Conservation (phyloP, 2,797 vertebrate genomes). For the Pitangus sulphuratus region DNA sequence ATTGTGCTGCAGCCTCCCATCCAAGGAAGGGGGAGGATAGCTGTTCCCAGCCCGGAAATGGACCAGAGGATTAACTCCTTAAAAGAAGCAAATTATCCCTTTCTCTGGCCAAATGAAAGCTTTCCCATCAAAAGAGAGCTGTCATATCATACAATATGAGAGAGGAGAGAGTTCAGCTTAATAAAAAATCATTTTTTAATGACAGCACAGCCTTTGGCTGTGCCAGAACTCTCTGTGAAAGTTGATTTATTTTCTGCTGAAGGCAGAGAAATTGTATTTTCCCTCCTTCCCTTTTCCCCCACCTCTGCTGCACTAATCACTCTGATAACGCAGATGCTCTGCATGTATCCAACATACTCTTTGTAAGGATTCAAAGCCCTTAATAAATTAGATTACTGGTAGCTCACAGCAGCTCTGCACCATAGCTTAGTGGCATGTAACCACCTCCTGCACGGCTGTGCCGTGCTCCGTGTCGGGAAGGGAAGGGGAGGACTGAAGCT, state of each 20-base stretch:
- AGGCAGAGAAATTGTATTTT: slow-evolving; percentile 23
- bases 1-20: slow-evolving; percentile 82
- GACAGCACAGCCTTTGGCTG: slow-evolving; percentile 23
- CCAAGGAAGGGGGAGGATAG: slow-evolving; percentile 77
- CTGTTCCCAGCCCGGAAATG: slow-evolving; percentile 79
- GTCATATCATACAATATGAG: slow-evolving; percentile 73
- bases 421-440: neutral
- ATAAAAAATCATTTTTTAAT: slow-evolving; percentile 45
- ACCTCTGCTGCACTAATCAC: neutral
- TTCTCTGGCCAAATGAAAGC: slow-evolving; percentile 71
- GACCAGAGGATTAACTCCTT: slow-evolving; percentile 82
- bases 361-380: neutral
- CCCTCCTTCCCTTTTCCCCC: neutral
- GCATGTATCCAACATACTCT: neutral
- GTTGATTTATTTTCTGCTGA: slow-evolving; percentile 54
- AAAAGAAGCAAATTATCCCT: slow-evolving; percentile 73
- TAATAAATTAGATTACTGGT: slow-evolving; percentile 32
- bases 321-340: neutral
- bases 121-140: slow-evolving; percentile 72
- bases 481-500: neutral
- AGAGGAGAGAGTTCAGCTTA: slow-evolving; percentile 48
- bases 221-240: neutral
- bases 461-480: fast-evolving
- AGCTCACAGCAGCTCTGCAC: neutral
- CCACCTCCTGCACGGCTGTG: neutral